Conservation (phyloP, 2,888 invertebrate genomes). For the Drosophila multiciliata region DNA sequence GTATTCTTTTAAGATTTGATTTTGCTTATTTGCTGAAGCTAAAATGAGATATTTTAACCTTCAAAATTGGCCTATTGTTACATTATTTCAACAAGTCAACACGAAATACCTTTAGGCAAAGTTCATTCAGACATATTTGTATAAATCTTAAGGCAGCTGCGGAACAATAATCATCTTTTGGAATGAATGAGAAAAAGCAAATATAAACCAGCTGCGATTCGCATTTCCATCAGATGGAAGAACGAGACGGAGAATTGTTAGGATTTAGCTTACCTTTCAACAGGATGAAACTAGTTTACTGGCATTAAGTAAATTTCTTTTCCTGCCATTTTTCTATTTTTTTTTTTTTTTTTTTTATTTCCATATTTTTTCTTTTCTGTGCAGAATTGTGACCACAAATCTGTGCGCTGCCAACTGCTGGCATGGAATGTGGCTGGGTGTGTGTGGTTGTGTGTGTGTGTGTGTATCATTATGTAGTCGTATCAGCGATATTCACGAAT, state of each 20-base stretch:
- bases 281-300: constrained; percentile 30
- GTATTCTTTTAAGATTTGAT: background rate
- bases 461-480: constrained; percentile 15
- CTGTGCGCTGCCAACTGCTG: constrained; percentile 6
- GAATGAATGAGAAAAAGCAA: background rate
- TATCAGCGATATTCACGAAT: constrained; percentile 33
- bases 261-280: constrained; percentile 25
- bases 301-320: constrained; percentile 23
- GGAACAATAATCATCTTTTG: background rate
- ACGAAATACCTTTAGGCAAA: background rate
- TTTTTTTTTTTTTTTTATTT: background rate
- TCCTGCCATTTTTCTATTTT: background rate
- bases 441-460: background rate
- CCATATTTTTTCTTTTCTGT: constrained; percentile 3
- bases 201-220: background rate
- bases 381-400: constrained; percentile 10
- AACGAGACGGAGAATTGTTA: background rate
- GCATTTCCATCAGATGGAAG: background rate
- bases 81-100: background rate
- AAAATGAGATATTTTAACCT: background rate
- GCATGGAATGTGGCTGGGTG: background rate
- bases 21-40: background rate
- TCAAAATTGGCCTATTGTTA: background rate
- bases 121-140: background rate
- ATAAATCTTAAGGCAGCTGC: background rate